Conservation (phyloP, 2,113 vertebrate species). For the Rhegmatorhina hoffmannsi region DNA sequence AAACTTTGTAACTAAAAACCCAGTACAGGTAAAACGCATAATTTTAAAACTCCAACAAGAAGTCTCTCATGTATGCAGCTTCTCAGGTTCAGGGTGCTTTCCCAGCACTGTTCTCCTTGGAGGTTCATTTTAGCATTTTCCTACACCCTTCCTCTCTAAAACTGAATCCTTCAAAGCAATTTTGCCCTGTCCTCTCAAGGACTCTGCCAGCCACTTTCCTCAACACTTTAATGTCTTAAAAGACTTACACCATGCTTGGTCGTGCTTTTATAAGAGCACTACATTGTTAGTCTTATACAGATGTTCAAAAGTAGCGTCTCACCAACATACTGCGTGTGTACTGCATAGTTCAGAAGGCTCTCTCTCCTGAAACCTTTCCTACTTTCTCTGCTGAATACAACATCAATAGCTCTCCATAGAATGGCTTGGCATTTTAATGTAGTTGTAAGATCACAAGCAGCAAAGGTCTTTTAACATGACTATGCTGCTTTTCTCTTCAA, state of each 20-base stretch:
- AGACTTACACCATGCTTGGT: not conserved
- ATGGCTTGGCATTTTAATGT: not conserved
- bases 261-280: not conserved
- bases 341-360: not conserved
- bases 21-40: too few relatives aligned
- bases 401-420: not conserved
- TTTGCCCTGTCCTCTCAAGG: not conserved
- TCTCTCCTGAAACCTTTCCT: not conserved
- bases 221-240: not conserved
- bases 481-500: not conserved
- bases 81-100: too few relatives aligned
- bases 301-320: not conserved
- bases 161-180: not conserved
- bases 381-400: not conserved
- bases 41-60: too few relatives aligned
- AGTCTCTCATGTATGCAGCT: too few relatives aligned
- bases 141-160: not conserved
- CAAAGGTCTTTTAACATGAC: not conserved
- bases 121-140: too few relatives aligned
- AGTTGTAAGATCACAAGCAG: slow-evolving; percentile 1
- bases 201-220: not conserved
- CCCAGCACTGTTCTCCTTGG: too few relatives aligned
- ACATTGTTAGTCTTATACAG: not conserved
- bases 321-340: not conserved
- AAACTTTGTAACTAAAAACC: too few relatives aligned